Evolutionary conservation across 2,113 vertebrate species (phyloP), one percentile per base, ranked within the genome.

Genomic region (Pandion haliaetus): DNA sequence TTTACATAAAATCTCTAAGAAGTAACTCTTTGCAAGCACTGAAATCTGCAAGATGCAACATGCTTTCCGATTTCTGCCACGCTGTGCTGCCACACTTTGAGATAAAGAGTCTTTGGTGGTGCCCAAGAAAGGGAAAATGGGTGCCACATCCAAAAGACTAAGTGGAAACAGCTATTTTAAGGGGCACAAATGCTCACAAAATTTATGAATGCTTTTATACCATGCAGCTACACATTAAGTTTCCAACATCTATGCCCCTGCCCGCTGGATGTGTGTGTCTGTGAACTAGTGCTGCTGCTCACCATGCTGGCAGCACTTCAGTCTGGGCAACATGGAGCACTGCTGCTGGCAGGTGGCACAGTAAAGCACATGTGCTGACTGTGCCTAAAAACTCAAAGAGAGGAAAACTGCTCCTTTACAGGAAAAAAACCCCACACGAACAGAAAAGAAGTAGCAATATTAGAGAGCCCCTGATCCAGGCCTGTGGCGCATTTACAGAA

Each of bases 141-240:
- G 17, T 28, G 44, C 49, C 84, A 63, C 40, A 20, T 45, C 58
- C 57, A 49, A 52, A 45, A 61, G 38, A 11, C 20, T 17, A 17
- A 20, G 17, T 13, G n/a, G 32, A 65, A 94, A 40, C 26, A 28
- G 58, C 50, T 77, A 31, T 54, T 82, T 93, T 10, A 71, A 78
- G 40, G 9, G 80, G 69, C 52, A 63, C 6, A 50, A 74, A 66
- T 2, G 28, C 47, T 61, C 31, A 17, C 19, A 77, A 62, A 86
- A 62, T 25, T 5, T 26, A 36, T 18, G 28, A 50, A 42, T 15
- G 52, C 50, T 34, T 67, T 73, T 29, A 2, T 17, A 34, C 17
- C 70, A 26, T 0, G 0, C 36, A 87, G 88, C 34, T 28, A 9
- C 38, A 63, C 31, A 0, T 1, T 2, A 24, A 49, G 70, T 25